These are phyloP conservation scores for Paramisgurnus dabryanus DNA, from an alignment of 2,113 vertebrate genomes.

Conservation along the genomic window DNA sequence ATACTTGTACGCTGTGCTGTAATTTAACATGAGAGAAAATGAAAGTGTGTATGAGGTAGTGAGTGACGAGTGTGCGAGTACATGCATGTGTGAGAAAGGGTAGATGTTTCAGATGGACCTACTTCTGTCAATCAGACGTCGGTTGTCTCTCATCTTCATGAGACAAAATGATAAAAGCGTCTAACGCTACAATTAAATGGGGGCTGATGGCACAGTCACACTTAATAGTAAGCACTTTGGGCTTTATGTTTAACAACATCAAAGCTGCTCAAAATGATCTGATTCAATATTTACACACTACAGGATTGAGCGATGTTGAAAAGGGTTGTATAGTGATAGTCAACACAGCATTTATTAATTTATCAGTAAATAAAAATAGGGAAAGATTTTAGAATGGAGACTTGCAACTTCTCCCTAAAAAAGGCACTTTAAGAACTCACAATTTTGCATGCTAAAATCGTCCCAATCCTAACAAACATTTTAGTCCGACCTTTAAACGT, in stretches of 20 bases:
- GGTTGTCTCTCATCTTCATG: constrained; percentile 40
- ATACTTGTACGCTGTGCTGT: constrained; percentile 50
- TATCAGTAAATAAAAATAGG: background rate
- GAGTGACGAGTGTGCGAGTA: constrained; percentile 34
- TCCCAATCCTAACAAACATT: background rate
- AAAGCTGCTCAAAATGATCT: constrained; percentile 36
- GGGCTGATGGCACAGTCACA: constrained; percentile 3
- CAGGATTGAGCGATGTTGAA: background rate
- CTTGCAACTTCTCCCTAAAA: background rate
- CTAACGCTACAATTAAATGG: constrained; percentile 10
- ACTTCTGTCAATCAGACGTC: constrained; percentile 56
- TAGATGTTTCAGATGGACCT: constrained; percentile 54
- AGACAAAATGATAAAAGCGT: constrained; percentile 43
- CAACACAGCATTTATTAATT: background rate
- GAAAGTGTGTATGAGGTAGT: constrained; percentile 33
- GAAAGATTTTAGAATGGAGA: background rate
- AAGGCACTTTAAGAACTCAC: too few relatives aligned
- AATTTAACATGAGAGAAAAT: constrained; percentile 55
- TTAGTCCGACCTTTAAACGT: background rate
- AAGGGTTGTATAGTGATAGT: background rate
- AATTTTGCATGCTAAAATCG: too few relatives aligned
- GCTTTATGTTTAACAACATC: constrained; percentile 41
- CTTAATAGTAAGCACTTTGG: constrained; percentile 35
- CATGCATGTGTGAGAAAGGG: constrained; percentile 22
- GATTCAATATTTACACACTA: constrained; percentile 14